Conservation (phyloP, 2,888 invertebrate species). For the Tricholauxania praeusta region DNA sequence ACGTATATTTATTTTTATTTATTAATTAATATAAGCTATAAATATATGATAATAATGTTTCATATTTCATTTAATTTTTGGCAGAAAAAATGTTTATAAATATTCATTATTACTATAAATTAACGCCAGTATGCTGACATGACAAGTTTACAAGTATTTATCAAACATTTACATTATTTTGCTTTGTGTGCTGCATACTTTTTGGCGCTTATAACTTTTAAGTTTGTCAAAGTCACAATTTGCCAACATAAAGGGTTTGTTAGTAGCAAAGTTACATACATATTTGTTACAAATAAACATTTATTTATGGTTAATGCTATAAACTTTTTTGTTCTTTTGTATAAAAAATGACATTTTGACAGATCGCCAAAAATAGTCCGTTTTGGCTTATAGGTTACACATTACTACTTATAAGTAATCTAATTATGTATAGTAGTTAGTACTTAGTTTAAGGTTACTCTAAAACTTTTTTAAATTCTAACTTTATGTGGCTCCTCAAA, state of each 20-base stretch:
- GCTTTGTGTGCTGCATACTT: constrained; percentile 13
- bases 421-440: no score
- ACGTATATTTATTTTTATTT: constrained; percentile 15
- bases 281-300: neutral
- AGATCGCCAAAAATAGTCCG: no score
- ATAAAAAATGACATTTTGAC: constrained; percentile 35
- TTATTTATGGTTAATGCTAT: neutral
- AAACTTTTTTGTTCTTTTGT: constrained; percentile 4
- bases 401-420: no score
- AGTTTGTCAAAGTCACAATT: no score
- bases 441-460: no score
- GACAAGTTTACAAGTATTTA: constrained; percentile 39
- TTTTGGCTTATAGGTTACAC: no score
- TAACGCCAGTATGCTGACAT: constrained; percentile 19
- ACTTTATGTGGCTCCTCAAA: no score
- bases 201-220: neutral
- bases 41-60: neutral
- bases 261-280: no score
- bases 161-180: constrained; percentile 32
- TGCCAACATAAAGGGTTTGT: no score
- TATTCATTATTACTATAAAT: constrained; percentile 13
- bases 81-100: neutral
- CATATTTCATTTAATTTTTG: no score
- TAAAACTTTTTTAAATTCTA: no score
- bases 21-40: neutral